Evolutionary conservation across 2,113 vertebrate genomes (phyloP).

Genomic region (Epinephelus moara): DNA sequence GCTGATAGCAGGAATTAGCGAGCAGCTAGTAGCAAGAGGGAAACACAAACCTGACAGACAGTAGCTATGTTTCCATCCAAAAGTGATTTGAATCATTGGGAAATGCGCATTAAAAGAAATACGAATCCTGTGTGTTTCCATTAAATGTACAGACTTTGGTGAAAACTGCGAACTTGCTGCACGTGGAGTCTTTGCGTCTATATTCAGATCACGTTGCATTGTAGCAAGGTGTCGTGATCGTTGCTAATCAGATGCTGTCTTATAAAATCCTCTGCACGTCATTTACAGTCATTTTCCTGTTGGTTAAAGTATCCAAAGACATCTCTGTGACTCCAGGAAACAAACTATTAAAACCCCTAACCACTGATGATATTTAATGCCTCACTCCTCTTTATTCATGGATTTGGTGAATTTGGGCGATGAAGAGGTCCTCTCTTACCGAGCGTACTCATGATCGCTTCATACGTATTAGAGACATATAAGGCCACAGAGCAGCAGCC

Average conservation of each 20-base stretch:
- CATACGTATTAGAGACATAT: neutral
- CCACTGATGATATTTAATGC: neutral
- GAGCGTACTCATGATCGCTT: slow-evolving; percentile 53
- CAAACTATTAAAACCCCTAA: neutral
- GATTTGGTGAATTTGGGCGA: slow-evolving; percentile 54
- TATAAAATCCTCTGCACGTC: neutral
- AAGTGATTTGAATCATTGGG: no score
- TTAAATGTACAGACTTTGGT: no score
- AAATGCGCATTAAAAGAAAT: no score
- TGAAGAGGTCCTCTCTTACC: slow-evolving; percentile 58
- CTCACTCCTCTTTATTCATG: slow-evolving; percentile 50
- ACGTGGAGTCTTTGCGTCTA: no score
- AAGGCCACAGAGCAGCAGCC: slow-evolving; percentile 7
- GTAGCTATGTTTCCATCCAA: no score
- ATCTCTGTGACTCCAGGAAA: slow-evolving; percentile 1
- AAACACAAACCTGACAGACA: no score
- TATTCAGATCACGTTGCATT: neutral
- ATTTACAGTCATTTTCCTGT: neutral
- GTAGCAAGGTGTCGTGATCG: neutral
- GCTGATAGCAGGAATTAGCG: no score
- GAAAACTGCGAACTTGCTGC: no score
- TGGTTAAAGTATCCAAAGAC: neutral
- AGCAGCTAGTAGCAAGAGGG: no score
- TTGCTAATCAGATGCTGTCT: neutral
- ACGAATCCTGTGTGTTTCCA: no score